phyloP scores from a whole-genome alignment of 1,140 invertebrate species.

The Drosophila suzukii region DNA sequence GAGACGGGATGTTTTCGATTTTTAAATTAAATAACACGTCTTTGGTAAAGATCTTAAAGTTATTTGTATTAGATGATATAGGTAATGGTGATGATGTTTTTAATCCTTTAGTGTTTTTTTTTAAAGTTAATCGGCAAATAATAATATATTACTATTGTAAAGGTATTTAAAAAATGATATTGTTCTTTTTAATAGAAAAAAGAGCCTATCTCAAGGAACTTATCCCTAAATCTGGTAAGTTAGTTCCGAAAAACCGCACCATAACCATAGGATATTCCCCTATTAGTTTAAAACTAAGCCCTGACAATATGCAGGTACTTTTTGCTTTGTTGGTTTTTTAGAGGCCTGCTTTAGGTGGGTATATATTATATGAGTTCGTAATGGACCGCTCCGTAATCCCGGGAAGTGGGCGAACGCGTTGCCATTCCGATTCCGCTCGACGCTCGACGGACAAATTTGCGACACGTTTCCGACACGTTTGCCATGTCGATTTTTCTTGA shows the following conservation, averaged over 20 bases:
- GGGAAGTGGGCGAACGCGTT: slow-evolving; percentile 65
- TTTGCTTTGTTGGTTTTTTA: background rate
- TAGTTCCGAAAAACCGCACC: background rate
- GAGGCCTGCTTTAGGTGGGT: slow-evolving; percentile 6
- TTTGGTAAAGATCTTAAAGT: background rate
- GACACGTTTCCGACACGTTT: slow-evolving; percentile 79
- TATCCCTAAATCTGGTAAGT: background rate
- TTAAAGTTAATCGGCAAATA: too few species aligned
- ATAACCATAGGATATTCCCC: slow-evolving; percentile 5
- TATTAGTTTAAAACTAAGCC: slow-evolving; percentile 26
- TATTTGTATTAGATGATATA: background rate
- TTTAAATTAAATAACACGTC: slow-evolving; percentile 20
- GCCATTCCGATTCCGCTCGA: slow-evolving; percentile 44
- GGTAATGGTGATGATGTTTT: too few species aligned
- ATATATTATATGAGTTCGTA: slow-evolving; percentile 9
- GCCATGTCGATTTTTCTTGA: slow-evolving; percentile 81
- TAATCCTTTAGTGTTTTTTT: too few species aligned
- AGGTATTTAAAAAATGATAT: too few species aligned
- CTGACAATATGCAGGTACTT: slow-evolving; percentile 2
- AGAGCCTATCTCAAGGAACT: background rate
- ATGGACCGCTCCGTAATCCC: slow-evolving; percentile 59
- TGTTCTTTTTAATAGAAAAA: too few species aligned
- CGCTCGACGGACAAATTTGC: slow-evolving; percentile 66
- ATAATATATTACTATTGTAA: too few species aligned
- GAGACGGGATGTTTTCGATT: background rate